These are phyloP conservation scores for Macrosteles quadrilineatus DNA, from an alignment of 1,140 invertebrate genomes.

Conservation along the genomic window DNA sequence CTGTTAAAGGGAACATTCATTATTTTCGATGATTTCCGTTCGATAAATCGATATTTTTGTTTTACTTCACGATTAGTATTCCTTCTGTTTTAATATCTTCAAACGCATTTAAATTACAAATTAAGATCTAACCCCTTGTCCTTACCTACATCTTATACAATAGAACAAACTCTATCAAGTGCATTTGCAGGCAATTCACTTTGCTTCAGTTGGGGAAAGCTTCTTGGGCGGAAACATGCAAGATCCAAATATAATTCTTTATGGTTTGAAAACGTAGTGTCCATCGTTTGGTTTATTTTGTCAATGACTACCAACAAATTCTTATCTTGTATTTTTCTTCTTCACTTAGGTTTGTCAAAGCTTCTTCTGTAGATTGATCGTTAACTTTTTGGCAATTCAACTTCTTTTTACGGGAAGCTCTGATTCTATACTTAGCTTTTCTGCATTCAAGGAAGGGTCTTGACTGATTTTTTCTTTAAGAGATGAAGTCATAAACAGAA, in stretches of 20 bases:
- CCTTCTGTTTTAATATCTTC: no score
- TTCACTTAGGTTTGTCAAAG: neutral
- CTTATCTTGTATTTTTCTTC: slow-evolving; percentile 5
- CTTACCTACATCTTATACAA: neutral
- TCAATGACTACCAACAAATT: neutral
- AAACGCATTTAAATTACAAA: no score
- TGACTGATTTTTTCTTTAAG: neutral
- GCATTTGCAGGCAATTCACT: neutral
- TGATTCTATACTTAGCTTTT: neutral
- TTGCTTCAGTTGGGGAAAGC: neutral
- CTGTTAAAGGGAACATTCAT: no score
- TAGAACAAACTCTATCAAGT: neutral
- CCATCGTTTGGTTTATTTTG: neutral
- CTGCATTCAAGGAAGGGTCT: neutral
- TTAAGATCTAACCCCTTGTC: no score
- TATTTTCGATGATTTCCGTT: no score
- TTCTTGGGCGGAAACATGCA: neutral
- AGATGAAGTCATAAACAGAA: neutral
- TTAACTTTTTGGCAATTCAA: neutral
- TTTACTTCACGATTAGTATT: no score
- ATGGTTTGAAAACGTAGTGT: neutral
- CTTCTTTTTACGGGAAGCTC: neutral
- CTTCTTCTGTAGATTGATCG: neutral
- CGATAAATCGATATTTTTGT: no score
- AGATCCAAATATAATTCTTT: neutral